These are phyloP conservation scores for Clarias macrocephalus DNA, from an alignment of 2,113 vertebrate species.

Conservation along the genomic window DNA sequence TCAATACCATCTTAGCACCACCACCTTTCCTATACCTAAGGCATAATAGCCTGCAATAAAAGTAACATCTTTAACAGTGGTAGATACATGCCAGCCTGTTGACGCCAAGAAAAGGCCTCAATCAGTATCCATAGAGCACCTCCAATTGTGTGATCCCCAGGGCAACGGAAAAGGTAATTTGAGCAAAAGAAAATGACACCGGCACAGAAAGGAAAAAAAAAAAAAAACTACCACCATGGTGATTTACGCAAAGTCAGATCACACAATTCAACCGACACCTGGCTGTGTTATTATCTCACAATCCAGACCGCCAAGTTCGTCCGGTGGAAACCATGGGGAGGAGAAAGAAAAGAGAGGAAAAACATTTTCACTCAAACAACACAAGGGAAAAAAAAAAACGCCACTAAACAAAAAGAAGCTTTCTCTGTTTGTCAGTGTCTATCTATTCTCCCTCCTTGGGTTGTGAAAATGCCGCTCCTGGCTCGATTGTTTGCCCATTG, in stretches of 20 bases:
- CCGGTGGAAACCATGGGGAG: slow-evolving; percentile 50
- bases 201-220: slow-evolving; percentile 59
- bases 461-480: slow-evolving; percentile 81
- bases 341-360: slow-evolving; percentile 59
- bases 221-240: slow-evolving; percentile 63
- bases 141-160: slow-evolving; percentile 69
- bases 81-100: slow-evolving; percentile 45
- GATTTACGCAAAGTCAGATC: slow-evolving; percentile 79
- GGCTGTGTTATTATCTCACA: slow-evolving; percentile 80
- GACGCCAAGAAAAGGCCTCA: slow-evolving; percentile 64
- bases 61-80: slow-evolving; percentile 49
- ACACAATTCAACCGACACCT: slow-evolving; percentile 72
- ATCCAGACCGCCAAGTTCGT: slow-evolving; percentile 65
- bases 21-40: slow-evolving; percentile 56
- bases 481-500: slow-evolving; percentile 90
- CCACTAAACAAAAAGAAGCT: slow-evolving; percentile 64
- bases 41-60: slow-evolving; percentile 51
- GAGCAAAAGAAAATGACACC: slow-evolving; percentile 76
- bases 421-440: slow-evolving; percentile 53
- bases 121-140: slow-evolving; percentile 76
- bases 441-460: slow-evolving; percentile 73
- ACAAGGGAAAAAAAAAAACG: slow-evolving; percentile 56
- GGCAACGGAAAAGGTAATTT: slow-evolving; percentile 74
- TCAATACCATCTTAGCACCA: slow-evolving; percentile 54
- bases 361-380: slow-evolving; percentile 56